phyloP scores from a whole-genome alignment of 2,797 vertebrate species.

The Semaprochilodus insignis region DNA sequence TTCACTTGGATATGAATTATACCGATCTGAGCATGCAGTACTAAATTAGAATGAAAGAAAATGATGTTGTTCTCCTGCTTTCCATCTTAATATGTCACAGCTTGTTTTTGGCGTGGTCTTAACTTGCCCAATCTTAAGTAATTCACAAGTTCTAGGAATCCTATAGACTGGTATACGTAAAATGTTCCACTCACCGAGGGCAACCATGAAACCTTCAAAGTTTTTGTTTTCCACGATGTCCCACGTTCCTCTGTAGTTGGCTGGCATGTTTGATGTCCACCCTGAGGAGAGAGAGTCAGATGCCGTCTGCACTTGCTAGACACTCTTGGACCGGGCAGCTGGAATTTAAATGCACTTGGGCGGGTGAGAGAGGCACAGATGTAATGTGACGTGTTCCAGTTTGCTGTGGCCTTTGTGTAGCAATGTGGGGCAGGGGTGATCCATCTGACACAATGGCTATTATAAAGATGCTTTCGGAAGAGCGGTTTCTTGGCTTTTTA shows the following conservation, averaged over 20 bases:
- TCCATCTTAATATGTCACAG: too few relatives aligned
- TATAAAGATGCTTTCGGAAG: constrained; percentile 47
- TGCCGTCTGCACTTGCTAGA: constrained; percentile 10
- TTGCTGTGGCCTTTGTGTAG: constrained; percentile 58
- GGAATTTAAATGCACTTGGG: constrained; percentile 19
- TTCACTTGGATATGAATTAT: too few relatives aligned
- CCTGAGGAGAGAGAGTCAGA: constrained; percentile 1
- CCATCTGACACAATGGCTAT: constrained; percentile 45
- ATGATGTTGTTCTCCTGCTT: too few relatives aligned
- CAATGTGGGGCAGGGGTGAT: constrained; percentile 71
- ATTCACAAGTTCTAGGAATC: not conserved
- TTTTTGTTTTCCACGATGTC: constrained; percentile 85
- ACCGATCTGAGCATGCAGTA: too few relatives aligned
- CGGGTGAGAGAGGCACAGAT: constrained; percentile 33
- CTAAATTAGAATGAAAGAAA: too few relatives aligned
- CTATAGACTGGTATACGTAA: constrained; percentile 5
- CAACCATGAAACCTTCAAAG: constrained; percentile 85
- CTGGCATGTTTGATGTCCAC: constrained; percentile 74
- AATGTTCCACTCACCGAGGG: constrained; percentile 71
- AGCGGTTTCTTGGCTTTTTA: constrained; percentile 46
- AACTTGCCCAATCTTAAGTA: too few relatives aligned
- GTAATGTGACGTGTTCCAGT: constrained; percentile 37
- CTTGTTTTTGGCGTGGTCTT: not conserved
- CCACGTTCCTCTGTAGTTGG: constrained; percentile 87
- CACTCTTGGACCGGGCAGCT: constrained; percentile 9